Percentiles rank a stretch among this genome's conserved stretches.
phyloP scores from a whole-genome alignment of 2,113 vertebrate genomes.

The Hystrix cristata region DNA sequence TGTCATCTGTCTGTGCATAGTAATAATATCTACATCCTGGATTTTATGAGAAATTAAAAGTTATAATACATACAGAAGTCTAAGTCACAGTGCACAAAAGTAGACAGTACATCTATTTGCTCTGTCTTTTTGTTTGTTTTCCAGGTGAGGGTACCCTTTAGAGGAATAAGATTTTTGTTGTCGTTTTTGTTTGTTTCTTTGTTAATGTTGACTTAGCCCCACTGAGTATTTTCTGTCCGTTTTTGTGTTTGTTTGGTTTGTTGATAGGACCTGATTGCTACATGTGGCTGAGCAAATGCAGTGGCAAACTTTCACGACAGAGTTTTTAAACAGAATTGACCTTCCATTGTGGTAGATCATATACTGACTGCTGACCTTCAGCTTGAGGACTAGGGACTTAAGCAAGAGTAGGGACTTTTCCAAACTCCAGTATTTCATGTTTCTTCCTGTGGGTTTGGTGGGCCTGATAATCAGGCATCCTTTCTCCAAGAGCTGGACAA shows the following conservation, averaged over 20 bases:
- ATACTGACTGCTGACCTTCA: not conserved
- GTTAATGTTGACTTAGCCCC: not conserved
- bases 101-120: not conserved
- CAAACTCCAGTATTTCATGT: not conserved
- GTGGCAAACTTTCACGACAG: not conserved
- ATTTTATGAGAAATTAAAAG: slow-evolving; percentile 22
- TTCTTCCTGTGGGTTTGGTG: not conserved
- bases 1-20: not conserved
- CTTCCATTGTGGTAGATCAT: not conserved
- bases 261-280: not conserved
- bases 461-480: not conserved
- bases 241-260: not conserved
- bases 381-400: not conserved
- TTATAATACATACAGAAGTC: not conserved
- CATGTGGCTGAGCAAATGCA: not conserved
- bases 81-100: not conserved
- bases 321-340: not conserved
- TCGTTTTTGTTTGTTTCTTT: not conserved
- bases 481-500: not conserved
- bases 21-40: not conserved
- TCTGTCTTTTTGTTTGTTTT: not conserved
- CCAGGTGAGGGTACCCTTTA: not conserved
- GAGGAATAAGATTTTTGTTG: not conserved
- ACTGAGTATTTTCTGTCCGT: not conserved
- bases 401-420: not conserved